phyloP scores from a whole-genome alignment of 92 coral and sea anemone species.

The Pocillopora grandis region DNA sequence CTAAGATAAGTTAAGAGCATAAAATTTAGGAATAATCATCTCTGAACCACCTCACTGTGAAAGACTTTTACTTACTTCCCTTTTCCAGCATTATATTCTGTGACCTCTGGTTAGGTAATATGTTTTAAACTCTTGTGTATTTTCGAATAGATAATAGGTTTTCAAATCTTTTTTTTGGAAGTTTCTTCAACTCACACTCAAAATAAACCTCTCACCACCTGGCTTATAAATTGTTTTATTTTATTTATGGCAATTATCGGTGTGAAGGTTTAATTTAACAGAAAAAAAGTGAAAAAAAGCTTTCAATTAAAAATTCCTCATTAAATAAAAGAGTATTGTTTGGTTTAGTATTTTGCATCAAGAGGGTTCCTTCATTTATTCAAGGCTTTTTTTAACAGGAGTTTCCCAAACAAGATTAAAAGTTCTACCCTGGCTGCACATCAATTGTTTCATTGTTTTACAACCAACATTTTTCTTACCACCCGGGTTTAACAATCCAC shows the following conservation, averaged over 20 bases:
- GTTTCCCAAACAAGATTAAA: no score
- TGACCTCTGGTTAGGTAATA: background rate
- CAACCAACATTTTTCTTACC: no score
- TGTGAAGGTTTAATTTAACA: conserved; percentile 37
- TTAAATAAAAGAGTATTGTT: background rate
- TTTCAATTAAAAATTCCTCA: conserved; percentile 41
- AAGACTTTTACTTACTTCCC: background rate
- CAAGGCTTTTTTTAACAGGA: no score
- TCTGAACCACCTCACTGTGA: background rate
- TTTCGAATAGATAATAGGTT: conserved; percentile 8
- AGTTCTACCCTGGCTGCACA: no score
- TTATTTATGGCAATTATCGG: conserved; percentile 40
- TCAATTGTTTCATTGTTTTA: no score
- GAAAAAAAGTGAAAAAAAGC: conserved; percentile 1
- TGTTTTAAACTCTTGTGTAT: conserved; percentile 1
- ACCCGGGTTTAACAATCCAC: no score
- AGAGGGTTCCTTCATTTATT: background rate
- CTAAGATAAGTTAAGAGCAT: background rate
- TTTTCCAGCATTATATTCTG: background rate
- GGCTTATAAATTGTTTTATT: conserved; percentile 19
- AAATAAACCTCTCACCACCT: conserved; percentile 16
- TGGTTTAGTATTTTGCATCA: background rate
- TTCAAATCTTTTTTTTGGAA: conserved; percentile 8
- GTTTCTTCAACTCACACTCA: conserved; percentile 8
- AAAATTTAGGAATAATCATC: background rate